Evolutionary conservation across 2,113 vertebrate genomes (phyloP), one percentile per base, ranked within the genome.

Genomic region (Stegostoma tigrinum): DNA sequence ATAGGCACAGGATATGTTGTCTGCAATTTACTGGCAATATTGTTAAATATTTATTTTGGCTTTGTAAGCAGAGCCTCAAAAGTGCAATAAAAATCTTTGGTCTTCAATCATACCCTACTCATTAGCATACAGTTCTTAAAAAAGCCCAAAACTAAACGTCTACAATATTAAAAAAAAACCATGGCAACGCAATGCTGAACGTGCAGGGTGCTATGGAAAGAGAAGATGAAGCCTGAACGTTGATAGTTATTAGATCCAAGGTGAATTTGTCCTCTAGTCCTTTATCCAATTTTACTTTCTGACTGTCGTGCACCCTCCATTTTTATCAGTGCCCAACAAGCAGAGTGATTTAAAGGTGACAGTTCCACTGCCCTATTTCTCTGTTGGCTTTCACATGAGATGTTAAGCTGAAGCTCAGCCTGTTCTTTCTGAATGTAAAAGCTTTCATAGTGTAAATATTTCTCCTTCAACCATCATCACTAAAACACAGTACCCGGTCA

Each of bases 31-130:
- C 87, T 90, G 87, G 48, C 48, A 90, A 90, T 90, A 90, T 61
- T 61, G 87, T 90, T 90, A 90, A 90, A 90, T 90, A 90, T 90
- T 90, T 90, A 90, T 55, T 34, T 34, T 90, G 87, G 52, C 5
- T 24, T 34, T 89, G 86, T 30, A 52, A 61, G 14, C 27, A 17
- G 3, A 52, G 30, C 52, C 86, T 90, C 87, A 27, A 19, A 30
- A 61, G 52, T 61, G 87, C 87, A 90, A 61, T 90, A 90, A 61
- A 64, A 89, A 61, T 14, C 12, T 27, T 90, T 30, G 87, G 52
- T 90, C 87, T 90, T 90, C 27, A 90, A 90, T 90, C 87, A 90
- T 61, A 90, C 12, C 15, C 30, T 61, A 52, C 14, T 90, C 52
- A 90, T 90, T 90, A 64, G 27, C 52, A 90, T 90, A 17, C 52